Evolutionary conservation across 1,140 invertebrate genomes (phyloP).

Genomic region (Pteromalus puparum): DNA sequence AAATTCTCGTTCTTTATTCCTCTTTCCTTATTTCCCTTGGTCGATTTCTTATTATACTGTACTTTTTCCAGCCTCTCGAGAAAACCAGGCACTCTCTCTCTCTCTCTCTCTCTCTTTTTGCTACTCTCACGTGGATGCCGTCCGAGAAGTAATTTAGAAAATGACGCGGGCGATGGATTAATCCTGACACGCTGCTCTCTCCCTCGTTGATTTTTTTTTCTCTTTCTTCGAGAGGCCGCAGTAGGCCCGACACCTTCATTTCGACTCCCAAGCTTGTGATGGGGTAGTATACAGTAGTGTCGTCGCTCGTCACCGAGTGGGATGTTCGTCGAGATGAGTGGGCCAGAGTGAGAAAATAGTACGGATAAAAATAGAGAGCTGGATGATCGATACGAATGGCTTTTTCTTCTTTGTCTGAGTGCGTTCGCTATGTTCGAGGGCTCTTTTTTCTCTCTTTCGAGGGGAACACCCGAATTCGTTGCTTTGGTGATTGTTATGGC

Average conservation of each 20-base stretch:
- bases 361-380: too few relatives aligned
- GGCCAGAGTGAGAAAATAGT: neutral
- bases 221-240: neutral
- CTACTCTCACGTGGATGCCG: neutral
- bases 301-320: too few relatives aligned
- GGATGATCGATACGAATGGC: neutral
- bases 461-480: neutral
- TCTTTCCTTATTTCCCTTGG: neutral
- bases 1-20: neutral
- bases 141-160: constrained; percentile 28
- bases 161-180: constrained; percentile 20
- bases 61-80: neutral
- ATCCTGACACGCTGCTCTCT: constrained; percentile 6
- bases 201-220: constrained; percentile 8
- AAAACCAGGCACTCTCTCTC: neutral
- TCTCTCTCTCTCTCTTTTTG: neutral
- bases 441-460: too few relatives aligned
- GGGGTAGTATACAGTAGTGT: neutral
- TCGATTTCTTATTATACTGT: constrained; percentile 17
- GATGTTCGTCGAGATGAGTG: too few relatives aligned
- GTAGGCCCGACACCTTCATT: constrained; percentile 14
- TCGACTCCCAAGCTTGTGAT: neutral
- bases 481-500: neutral
- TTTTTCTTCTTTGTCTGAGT: neutral
- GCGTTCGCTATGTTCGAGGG: too few relatives aligned